phyloP scores from a whole-genome alignment of 2,113 vertebrate species.

The Sakesphorus luctuosus region DNA sequence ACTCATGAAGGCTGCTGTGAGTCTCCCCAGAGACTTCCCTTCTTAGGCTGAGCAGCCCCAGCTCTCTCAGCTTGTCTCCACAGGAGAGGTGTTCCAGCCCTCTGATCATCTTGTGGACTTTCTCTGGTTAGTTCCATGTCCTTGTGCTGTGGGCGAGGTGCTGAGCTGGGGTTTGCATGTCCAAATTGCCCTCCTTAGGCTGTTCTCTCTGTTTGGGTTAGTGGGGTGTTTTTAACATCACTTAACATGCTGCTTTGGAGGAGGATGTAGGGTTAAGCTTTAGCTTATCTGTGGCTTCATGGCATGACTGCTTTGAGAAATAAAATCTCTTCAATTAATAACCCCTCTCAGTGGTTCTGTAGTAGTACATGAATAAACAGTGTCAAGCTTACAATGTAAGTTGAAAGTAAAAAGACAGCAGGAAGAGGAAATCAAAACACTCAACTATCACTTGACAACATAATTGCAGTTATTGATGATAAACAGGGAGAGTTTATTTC shows the following conservation, averaged over 20 bases:
- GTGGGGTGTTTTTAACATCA: not conserved
- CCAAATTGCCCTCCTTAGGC: not conserved
- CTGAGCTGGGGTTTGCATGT: not conserved
- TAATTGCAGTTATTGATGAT: constrained; percentile 48
- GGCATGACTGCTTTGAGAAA: not conserved
- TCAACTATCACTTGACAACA: constrained; percentile 11
- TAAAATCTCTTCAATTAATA: constrained; percentile 24
- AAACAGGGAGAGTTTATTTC: constrained; percentile 51
- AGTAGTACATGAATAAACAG: not conserved
- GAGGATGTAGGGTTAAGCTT: not conserved
- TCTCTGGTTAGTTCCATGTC: not conserved
- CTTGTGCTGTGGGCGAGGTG: accelerated
- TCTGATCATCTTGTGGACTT: not conserved
- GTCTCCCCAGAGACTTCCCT: not conserved
- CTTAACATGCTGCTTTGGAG: not conserved
- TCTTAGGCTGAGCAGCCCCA: not conserved
- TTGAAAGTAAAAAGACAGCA: constrained; percentile 22
- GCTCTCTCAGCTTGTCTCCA: not conserved
- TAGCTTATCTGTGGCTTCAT: not conserved
- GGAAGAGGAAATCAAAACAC: constrained; percentile 45
- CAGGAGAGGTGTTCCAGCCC: not conserved
- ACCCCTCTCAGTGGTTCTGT: not conserved
- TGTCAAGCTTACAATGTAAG: not conserved
- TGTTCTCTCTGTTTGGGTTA: not conserved
- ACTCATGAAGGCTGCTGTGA: not conserved